Base-by-base conservation (phyloP, 2,797 vertebrate genomes). In the Dipus sagitta region DNA sequence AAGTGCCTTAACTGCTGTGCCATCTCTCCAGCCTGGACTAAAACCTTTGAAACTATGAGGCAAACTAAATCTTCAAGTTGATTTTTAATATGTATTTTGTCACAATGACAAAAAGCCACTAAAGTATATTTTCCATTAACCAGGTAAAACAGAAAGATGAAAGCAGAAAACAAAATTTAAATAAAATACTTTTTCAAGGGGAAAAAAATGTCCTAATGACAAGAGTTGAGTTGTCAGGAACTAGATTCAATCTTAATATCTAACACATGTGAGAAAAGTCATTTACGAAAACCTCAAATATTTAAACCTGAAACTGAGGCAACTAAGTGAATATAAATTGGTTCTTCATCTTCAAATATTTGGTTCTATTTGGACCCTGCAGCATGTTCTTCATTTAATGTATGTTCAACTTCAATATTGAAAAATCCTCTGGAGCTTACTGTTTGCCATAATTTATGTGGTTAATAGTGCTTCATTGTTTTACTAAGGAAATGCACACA, bases 401-500 rank as follows among this genome's bases (percentile, higher is more conserved):
- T 85, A 32, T 87, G 54, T 38, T 88, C 47, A 92, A 94, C 96
- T 93, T 64, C 92, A 92, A 92, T 94, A 82, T 8, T 88, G 42
- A 86, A 86, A 93, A 95, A 78, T 85, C 30, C 78, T 82, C 60
- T 15, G 86, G 60, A 71, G 65, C 47, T 75, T 90, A 60, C 23
- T 79, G 34, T 92, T 93, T 88, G 67, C 78, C 42, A 90, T 88
- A 96, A 96, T 93, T 95, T 96, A 94, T 93, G 96, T 62, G 88
- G 95, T 96, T 95, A 96, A 94, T 94, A 96, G 90, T 90, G 89
- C 71, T 62, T 84, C 88, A 93, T 94, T 90, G 75, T 62, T 76
- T 95, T 94, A 94, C 90, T 92, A 94, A 95, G 76, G 70, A 75
- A 79, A 52, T 54, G 14, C 7, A 76, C 42, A 81, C 67, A 79